A percentile compares a stretch with the other conserved stretches of the same genome.
phyloP scores from a whole-genome alignment of 2,888 invertebrate species.

The Venusia cambrica region DNA sequence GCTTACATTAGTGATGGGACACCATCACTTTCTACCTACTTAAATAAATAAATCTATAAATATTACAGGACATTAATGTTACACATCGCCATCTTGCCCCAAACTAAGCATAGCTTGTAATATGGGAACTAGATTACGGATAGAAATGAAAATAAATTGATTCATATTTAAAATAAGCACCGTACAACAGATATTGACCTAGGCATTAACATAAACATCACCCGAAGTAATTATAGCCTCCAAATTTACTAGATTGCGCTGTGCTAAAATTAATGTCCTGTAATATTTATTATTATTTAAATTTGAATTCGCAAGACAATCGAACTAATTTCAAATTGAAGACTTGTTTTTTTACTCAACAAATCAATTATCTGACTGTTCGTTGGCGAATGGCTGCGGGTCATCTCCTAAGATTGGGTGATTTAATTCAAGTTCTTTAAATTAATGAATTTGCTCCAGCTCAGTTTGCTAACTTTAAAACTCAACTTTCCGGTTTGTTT shows the following conservation, averaged over 20 bases:
- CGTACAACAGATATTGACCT: constrained; percentile 28
- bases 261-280: too few species aligned
- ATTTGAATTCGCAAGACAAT: constrained; percentile 31
- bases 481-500: constrained; percentile 69
- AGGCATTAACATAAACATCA: constrained; percentile 22
- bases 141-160: too few species aligned
- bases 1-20: too few species aligned
- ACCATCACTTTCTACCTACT: too few species aligned
- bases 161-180: constrained; percentile 24
- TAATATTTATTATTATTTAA: too few species aligned
- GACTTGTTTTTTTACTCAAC: constrained; percentile 44
- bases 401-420: constrained; percentile 54
- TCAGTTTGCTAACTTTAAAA: constrained; percentile 53
- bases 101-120: too few species aligned
- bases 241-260: too few species aligned
- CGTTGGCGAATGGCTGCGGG: constrained; percentile 41
- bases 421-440: constrained; percentile 70
- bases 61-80: too few species aligned
- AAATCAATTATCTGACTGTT: constrained; percentile 46
- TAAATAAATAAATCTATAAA: too few species aligned
- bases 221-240: constrained; percentile 28
- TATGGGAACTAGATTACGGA: too few species aligned
- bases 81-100: too few species aligned
- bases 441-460: constrained; percentile 65
- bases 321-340: constrained; percentile 27